These are phyloP conservation scores for Stictocephala bisonia DNA, from an alignment of 2,888 invertebrate genomes.

Conservation along the genomic window DNA sequence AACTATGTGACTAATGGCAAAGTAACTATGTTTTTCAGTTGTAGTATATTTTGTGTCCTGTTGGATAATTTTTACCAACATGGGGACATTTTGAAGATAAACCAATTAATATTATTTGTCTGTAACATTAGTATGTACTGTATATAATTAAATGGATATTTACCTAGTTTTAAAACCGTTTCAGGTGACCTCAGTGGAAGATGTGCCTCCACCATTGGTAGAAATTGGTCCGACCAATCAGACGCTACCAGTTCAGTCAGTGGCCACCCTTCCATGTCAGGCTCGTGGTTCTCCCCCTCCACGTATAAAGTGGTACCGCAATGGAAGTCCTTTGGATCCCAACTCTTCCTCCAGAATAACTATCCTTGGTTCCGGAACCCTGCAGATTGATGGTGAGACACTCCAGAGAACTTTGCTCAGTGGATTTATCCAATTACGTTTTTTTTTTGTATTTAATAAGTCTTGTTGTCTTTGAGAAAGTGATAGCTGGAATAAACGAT, in stretches of 20 bases:
- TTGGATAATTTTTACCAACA: background rate
- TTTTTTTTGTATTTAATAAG: too few relatives aligned
- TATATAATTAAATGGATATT: background rate
- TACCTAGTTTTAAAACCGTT: background rate
- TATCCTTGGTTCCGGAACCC: constrained; percentile 74
- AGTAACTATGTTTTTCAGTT: too few relatives aligned
- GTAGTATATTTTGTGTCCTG: background rate
- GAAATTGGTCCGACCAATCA: constrained; percentile 84
- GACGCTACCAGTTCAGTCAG: constrained; percentile 80
- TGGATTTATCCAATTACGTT: too few relatives aligned
- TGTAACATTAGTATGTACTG: too few relatives aligned
- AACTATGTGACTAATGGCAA: too few relatives aligned
- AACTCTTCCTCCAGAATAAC: constrained; percentile 69
- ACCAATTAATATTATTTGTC: too few relatives aligned
- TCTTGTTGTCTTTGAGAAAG: too few relatives aligned
- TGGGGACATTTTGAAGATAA: too few relatives aligned
- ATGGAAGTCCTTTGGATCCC: constrained; percentile 71
- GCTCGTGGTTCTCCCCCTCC: constrained; percentile 79
- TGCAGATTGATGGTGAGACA: constrained; percentile 78
- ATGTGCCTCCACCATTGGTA: constrained; percentile 86
- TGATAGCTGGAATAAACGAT: too few relatives aligned
- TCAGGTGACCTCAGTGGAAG: constrained; percentile 80
- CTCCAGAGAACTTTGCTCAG: too few relatives aligned
- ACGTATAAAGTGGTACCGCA: constrained; percentile 81
- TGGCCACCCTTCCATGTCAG: constrained; percentile 83